A percentile compares a stretch with the other conserved stretches of the same genome.
Conservation (phyloP, 2,888 invertebrate genomes). For the Trisateles emortualis region DNA sequence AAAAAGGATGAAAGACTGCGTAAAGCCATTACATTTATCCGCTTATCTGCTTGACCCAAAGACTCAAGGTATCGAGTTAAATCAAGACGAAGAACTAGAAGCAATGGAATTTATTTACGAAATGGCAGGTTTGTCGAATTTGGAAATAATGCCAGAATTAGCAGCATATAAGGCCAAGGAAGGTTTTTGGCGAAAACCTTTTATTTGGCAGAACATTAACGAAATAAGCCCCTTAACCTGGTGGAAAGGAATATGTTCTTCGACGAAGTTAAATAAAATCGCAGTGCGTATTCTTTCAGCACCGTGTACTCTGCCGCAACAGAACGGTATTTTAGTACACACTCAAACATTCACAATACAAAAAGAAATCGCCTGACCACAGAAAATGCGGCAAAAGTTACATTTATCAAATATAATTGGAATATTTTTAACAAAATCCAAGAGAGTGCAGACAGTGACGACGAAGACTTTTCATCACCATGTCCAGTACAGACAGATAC, state of each 20-base stretch:
- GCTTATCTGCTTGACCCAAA: slow-evolving; percentile 15
- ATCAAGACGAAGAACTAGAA: slow-evolving; percentile 17
- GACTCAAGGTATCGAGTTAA: slow-evolving; percentile 10
- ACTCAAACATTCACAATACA: slow-evolving; percentile 7
- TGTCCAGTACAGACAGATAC: too few species aligned
- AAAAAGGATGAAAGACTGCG: slow-evolving; percentile 5
- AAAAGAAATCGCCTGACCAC: slow-evolving; percentile 15
- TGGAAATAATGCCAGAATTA: slow-evolving; percentile 10
- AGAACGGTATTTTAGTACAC: slow-evolving; percentile 21
- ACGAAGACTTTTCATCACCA: too few species aligned
- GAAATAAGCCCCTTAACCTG: slow-evolving; percentile 17
- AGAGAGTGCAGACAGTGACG: too few species aligned
- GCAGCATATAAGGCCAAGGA: slow-evolving; percentile 19
- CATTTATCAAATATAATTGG: too few species aligned
- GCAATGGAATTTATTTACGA: slow-evolving; percentile 26
- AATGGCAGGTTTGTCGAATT: slow-evolving; percentile 9
- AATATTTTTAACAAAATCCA: too few species aligned
- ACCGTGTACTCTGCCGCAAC: slow-evolving; percentile 25
- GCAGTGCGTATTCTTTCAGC: slow-evolving; percentile 20
- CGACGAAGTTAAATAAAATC: slow-evolving; percentile 16
- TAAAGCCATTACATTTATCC: slow-evolving; percentile 23
- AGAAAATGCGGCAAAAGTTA: slow-evolving; percentile 18
- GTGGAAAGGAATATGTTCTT: slow-evolving; percentile 27
- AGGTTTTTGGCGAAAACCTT: slow-evolving; percentile 3
- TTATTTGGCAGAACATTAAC: slow-evolving; percentile 14